phyloP scores from a whole-genome alignment of 2,888 invertebrate species.

The Eristalis tenax region DNA sequence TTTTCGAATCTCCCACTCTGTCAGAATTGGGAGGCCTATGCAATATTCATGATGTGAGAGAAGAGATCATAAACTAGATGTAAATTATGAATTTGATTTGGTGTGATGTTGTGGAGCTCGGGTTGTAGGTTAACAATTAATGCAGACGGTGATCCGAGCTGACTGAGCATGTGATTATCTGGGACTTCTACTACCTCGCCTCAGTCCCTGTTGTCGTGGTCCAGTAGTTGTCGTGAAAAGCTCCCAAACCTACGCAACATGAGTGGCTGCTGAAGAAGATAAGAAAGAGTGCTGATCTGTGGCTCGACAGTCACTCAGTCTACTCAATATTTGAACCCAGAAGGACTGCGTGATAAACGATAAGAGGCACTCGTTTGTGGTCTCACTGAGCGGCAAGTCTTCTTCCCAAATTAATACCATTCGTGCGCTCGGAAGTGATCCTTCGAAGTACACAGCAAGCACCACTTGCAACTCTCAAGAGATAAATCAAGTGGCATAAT shows the following conservation, averaged over 20 bases:
- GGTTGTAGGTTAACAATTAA: too few species aligned
- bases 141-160: neutral
- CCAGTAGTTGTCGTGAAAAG: too few species aligned
- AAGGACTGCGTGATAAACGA: neutral
- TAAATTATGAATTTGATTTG: constrained; percentile 14
- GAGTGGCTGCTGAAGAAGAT: neutral
- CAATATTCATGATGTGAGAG: constrained; percentile 12
- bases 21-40: neutral
- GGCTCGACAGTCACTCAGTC: neutral
- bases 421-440: neutral
- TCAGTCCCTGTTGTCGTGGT: too few species aligned
- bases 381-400: neutral
- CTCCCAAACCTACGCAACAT: neutral
- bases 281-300: neutral
- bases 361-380: neutral
- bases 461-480: neutral
- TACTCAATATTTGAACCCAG: neutral
- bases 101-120: neutral
- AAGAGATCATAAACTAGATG: constrained; percentile 7
- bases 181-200: too few species aligned
- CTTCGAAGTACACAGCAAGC: neutral
- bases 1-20: neutral
- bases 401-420: neutral
- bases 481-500: neutral
- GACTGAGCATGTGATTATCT: neutral